Conservation (phyloP, 1,140 invertebrate species). For the Drosophila pseudoananassae region DNA sequence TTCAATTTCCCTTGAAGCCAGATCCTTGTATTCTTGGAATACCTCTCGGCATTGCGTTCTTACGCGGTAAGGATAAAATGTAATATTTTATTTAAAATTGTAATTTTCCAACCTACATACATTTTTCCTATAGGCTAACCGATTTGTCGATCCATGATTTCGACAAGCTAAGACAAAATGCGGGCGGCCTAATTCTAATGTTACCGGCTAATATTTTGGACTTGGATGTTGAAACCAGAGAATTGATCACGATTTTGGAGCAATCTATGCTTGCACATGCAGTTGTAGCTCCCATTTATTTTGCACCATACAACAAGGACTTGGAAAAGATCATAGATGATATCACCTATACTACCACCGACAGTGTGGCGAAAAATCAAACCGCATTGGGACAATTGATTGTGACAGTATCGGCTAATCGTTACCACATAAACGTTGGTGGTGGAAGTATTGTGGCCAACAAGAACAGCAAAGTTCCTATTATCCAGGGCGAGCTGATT, state of each 20-base stretch:
- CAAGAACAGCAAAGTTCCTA: constrained; percentile 92
- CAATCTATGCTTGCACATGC: constrained; percentile 92
- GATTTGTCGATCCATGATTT: constrained; percentile 92
- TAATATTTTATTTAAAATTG: neutral
- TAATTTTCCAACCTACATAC: neutral
- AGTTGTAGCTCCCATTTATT: constrained; percentile 95
- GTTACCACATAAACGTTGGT: constrained; percentile 93
- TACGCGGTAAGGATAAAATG: constrained; percentile 81
- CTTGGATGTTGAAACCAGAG: constrained; percentile 88
- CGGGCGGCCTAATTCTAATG: constrained; percentile 93
- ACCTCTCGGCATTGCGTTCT: constrained; percentile 95
- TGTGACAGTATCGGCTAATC: constrained; percentile 95
- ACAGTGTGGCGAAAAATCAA: constrained; percentile 75
- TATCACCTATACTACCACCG: constrained; percentile 86
- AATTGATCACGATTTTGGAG: constrained; percentile 93
- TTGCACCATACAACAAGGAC: constrained; percentile 90
- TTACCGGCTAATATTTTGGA: constrained; percentile 90
- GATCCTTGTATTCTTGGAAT: constrained; percentile 93
- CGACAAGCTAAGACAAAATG: constrained; percentile 90
- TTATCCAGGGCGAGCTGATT: constrained; percentile 93
- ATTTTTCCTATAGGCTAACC: constrained; percentile 86
- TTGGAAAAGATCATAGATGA: constrained; percentile 91
- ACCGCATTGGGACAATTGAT: constrained; percentile 91
- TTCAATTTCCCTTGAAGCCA: constrained; percentile 93
- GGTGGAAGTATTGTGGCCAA: constrained; percentile 88